These are phyloP conservation scores for Lobophora halterata DNA, from an alignment of 2,888 invertebrate species.

Conservation along the genomic window DNA sequence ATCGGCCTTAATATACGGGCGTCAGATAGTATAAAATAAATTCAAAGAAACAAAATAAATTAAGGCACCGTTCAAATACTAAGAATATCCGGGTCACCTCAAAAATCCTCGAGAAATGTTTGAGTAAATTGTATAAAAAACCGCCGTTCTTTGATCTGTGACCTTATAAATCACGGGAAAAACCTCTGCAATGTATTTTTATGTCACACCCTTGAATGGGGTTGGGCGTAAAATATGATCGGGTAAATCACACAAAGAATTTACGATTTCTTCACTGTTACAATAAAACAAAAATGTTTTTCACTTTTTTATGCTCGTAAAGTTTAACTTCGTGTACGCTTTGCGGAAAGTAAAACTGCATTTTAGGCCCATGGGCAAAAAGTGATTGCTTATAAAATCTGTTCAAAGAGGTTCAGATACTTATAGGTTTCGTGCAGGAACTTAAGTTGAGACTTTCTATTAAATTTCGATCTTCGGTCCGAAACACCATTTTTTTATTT, in stretches of 20 bases:
- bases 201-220: constrained; percentile 46
- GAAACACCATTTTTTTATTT: too few relatives aligned
- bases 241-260: constrained; percentile 51
- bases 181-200: constrained; percentile 48
- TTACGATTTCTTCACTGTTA: constrained; percentile 41
- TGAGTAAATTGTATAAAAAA: constrained; percentile 43
- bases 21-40: background rate
- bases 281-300: constrained; percentile 46
- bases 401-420: too few relatives aligned
- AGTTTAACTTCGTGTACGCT: too few relatives aligned
- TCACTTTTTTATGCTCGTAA: too few relatives aligned
- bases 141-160: constrained; percentile 45
- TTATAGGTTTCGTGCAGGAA: too few relatives aligned
- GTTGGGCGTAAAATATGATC: constrained; percentile 53
- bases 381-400: too few relatives aligned
- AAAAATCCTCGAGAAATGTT: constrained; percentile 2
- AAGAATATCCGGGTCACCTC: constrained; percentile 17
- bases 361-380: too few relatives aligned
- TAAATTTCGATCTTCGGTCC: too few relatives aligned
- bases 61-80: too few relatives aligned
- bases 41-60: constrained; percentile 3
- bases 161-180: constrained; percentile 51
- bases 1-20: too few relatives aligned
- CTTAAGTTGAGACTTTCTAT: too few relatives aligned
- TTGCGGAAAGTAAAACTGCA: too few relatives aligned